These are phyloP conservation scores for Clivina fossor DNA, from an alignment of 2,888 invertebrate species.

Conservation along the genomic window DNA sequence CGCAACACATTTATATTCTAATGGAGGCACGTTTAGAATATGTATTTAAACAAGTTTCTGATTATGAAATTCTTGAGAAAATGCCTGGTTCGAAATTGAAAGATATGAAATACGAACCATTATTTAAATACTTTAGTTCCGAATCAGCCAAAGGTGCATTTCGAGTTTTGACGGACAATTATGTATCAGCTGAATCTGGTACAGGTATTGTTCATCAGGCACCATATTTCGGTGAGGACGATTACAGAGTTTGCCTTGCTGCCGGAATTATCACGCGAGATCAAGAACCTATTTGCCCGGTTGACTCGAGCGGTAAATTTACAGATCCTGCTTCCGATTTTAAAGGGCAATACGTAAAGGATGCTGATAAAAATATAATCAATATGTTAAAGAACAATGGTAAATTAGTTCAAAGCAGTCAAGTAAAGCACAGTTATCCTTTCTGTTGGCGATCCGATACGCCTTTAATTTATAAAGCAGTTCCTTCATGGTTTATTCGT, in stretches of 20 bases:
- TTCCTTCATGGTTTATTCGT: constrained; percentile 97
- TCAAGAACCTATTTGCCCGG: constrained; percentile 87
- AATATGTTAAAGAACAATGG: constrained; percentile 75
- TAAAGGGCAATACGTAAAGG: constrained; percentile 89
- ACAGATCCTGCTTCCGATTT: constrained; percentile 84
- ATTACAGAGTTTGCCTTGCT: constrained; percentile 80
- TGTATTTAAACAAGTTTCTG: constrained; percentile 76
- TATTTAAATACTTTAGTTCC: constrained; percentile 85
- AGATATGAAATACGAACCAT: constrained; percentile 81
- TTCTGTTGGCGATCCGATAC: constrained; percentile 99
- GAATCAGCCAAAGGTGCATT: constrained; percentile 68
- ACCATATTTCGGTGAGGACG: constrained; percentile 99
- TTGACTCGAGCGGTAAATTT: constrained; percentile 91
- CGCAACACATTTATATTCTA: constrained; percentile 74
- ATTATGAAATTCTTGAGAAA: constrained; percentile 77
- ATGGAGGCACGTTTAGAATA: constrained; percentile 80
- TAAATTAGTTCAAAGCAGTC: constrained; percentile 74
- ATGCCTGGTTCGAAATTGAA: constrained; percentile 79
- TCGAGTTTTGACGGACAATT: constrained; percentile 81
- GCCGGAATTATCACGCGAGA: constrained; percentile 85
- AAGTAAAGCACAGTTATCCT: constrained; percentile 93
- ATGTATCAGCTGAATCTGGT: constrained; percentile 95
- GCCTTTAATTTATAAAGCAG: constrained; percentile 95
- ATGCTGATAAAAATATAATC: constrained; percentile 95
- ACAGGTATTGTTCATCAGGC: constrained; percentile 98